Evolutionary conservation across 2,888 invertebrate species (phyloP).

Genomic region (Hypselothyrea guttata): DNA sequence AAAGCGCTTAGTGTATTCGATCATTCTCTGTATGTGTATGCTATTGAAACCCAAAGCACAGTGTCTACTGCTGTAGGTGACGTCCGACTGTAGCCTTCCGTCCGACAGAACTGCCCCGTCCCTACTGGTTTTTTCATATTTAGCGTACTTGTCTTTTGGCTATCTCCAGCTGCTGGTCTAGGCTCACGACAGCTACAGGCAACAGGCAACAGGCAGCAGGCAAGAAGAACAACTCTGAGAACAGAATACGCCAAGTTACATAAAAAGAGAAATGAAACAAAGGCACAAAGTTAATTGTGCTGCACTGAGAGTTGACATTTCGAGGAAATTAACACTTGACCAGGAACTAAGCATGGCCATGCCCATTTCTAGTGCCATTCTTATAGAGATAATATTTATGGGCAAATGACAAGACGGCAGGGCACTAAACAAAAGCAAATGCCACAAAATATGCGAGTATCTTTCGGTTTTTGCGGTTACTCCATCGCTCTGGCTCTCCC

Average conservation of each 20-base stretch:
- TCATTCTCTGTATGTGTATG: no score
- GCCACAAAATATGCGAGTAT: constrained; percentile 70
- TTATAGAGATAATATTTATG: constrained; percentile 66
- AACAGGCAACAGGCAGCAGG: constrained; percentile 2
- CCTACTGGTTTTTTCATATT: no score
- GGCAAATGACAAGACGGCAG: constrained; percentile 50
- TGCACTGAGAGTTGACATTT: constrained; percentile 34
- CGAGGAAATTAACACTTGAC: constrained; percentile 68
- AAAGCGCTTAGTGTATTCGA: no score
- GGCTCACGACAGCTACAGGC: constrained; percentile 33
- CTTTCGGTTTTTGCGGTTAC: constrained; percentile 62
- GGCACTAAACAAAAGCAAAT: constrained; percentile 40
- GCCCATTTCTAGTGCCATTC: not conserved
- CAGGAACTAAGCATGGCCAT: constrained; percentile 25
- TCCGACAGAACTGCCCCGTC: no score
- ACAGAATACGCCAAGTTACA: not conserved
- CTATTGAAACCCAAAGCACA: no score
- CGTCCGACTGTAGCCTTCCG: no score
- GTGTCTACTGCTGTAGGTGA: no score
- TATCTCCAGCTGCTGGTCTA: not conserved
- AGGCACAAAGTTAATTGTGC: constrained; percentile 56
- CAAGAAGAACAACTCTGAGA: not conserved
- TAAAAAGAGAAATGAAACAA: constrained; percentile 1
- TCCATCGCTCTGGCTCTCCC: no score
- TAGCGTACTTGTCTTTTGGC: no score